Percentiles rank a stretch among this genome's conserved stretches.
These are phyloP conservation scores for Gambusia affinis DNA, from an alignment of 2,113 vertebrate genomes.

Conservation along the genomic window DNA sequence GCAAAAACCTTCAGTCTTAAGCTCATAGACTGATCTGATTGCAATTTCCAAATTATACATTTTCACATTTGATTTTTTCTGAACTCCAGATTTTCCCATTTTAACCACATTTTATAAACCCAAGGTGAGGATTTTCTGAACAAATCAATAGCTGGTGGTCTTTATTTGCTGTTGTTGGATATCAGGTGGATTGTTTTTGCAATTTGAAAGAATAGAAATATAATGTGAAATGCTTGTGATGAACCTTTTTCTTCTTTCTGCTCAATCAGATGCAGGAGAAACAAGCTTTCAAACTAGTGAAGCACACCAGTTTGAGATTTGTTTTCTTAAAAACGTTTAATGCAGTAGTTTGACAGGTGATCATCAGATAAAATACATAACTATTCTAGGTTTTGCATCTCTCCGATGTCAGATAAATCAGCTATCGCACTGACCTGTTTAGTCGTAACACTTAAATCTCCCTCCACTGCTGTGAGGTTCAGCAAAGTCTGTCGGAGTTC, in stretches of 20 bases:
- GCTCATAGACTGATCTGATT: no score
- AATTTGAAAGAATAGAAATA: not conserved
- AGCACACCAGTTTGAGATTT: not conserved
- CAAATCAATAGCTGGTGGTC: no score
- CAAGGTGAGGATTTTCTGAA: no score
- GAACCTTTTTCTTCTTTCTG: not conserved
- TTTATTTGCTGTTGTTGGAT: no score
- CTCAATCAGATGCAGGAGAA: no score
- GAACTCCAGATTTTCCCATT: no score
- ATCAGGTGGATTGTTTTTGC: not conserved
- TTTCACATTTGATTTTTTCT: no score
- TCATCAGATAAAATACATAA: not conserved
- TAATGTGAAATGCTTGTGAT: not conserved
- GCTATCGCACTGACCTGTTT: slow-evolving; percentile 79
- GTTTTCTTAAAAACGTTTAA: slow-evolving; percentile 13
- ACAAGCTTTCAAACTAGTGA: not conserved
- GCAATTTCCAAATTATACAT: no score
- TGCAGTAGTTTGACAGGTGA: slow-evolving; percentile 33
- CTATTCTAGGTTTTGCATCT: slow-evolving; percentile 31
- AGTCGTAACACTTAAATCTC: slow-evolving; percentile 73
- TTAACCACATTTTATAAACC: no score
- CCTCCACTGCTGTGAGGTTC: slow-evolving; percentile 80
- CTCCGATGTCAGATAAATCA: slow-evolving; percentile 52
- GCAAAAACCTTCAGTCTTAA: no score
- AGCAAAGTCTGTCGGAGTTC: slow-evolving; percentile 83